phyloP scores from a whole-genome alignment of 1,140 invertebrate species.

The Papilio dardanus region DNA sequence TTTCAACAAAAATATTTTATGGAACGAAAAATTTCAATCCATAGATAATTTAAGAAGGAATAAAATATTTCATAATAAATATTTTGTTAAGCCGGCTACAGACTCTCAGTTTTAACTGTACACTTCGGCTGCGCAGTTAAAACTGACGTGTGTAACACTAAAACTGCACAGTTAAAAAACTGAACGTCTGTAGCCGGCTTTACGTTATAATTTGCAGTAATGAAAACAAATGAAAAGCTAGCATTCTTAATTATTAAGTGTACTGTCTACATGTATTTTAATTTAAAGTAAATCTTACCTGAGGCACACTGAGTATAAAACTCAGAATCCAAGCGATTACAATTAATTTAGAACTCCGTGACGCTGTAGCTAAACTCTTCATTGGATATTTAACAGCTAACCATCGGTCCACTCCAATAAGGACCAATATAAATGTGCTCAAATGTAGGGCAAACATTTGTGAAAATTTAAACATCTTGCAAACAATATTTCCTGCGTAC shows the following conservation, averaged over 20 bases:
- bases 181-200: too few relatives aligned
- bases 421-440: constrained; percentile 92
- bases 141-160: too few relatives aligned
- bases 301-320: constrained; percentile 89
- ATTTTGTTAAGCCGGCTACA: too few relatives aligned
- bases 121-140: too few relatives aligned
- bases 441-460: constrained; percentile 92
- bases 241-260: neutral
- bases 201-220: neutral
- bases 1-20: too few relatives aligned
- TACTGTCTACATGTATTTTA: neutral
- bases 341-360: constrained; percentile 85
- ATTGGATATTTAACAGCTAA: constrained; percentile 92
- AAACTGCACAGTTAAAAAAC: too few relatives aligned
- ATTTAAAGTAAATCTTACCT: constrained; percentile 83
- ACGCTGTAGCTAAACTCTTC: constrained; percentile 87
- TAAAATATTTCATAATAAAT: too few relatives aligned
- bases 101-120: too few relatives aligned
- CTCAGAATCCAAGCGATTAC: constrained; percentile 87
- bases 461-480: constrained; percentile 91
- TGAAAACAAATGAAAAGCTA: too few relatives aligned
- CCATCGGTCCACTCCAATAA: constrained; percentile 92
- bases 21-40: too few relatives aligned
- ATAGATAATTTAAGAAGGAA: too few relatives aligned
- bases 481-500: constrained; percentile 89